A percentile compares a stretch with the other conserved stretches of the same genome.
Evolutionary conservation across 2,797 vertebrate genomes (phyloP).

Genomic region (Danio jaintianensis): DNA sequence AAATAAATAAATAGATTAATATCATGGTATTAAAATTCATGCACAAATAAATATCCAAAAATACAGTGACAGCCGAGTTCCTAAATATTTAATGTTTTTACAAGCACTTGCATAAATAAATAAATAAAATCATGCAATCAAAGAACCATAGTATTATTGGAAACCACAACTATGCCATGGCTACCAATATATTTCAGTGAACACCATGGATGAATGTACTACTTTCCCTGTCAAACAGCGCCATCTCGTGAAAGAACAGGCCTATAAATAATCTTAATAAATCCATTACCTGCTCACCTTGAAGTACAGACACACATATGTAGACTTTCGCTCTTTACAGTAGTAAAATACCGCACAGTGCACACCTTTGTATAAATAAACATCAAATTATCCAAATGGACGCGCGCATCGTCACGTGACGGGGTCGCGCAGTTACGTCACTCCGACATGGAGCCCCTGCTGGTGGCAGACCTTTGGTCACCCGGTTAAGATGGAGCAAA

Average conservation of each 20-base stretch:
- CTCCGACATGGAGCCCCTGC: slow-evolving; percentile 26
- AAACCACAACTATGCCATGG: neutral
- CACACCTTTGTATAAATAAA: neutral
- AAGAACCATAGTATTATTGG: neutral
- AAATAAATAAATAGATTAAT: too few species aligned
- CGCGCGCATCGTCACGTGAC: slow-evolving; percentile 17
- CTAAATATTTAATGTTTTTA: too few species aligned
- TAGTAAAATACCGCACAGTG: neutral
- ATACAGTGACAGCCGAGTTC: too few species aligned
- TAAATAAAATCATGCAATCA: too few species aligned
- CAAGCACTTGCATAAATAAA: too few species aligned
- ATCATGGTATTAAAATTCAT: too few species aligned
- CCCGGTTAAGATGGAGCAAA: slow-evolving; percentile 46
- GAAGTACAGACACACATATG: neutral
- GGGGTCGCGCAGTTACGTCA: slow-evolving; percentile 47
- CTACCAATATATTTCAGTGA: neutral
- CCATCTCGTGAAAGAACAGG: slow-evolving; percentile 20
- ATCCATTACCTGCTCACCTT: neutral
- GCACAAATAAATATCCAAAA: too few species aligned
- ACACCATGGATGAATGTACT: neutral
- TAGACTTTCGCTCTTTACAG: neutral
- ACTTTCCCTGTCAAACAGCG: neutral
- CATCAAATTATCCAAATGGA: too few species aligned
- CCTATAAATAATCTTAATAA: neutral
- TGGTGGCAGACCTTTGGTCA: slow-evolving; percentile 42